Percentiles rank a stretch among this genome's conserved stretches.
Evolutionary conservation across 2,888 invertebrate genomes (phyloP).

Genomic region (Cryptus viduatorius): DNA sequence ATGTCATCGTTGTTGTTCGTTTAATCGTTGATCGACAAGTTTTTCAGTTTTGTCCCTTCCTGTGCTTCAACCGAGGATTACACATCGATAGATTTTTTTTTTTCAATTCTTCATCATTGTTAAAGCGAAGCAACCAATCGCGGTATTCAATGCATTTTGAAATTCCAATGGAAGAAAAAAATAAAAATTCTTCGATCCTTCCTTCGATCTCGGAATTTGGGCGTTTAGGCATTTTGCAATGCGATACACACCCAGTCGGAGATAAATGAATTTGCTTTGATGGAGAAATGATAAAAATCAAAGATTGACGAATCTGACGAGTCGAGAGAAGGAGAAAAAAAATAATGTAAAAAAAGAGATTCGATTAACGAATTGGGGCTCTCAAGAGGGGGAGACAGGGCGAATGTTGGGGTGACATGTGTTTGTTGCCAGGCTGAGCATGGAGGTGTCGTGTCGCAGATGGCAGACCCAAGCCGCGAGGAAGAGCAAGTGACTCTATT

Average conservation of each 20-base stretch:
- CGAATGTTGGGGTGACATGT: slow-evolving; percentile 83
- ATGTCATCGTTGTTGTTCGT: slow-evolving; percentile 10
- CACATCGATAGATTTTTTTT: not conserved
- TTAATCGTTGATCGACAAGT: slow-evolving; percentile 32
- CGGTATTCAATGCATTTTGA: no score
- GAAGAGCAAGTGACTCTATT: slow-evolving; percentile 98
- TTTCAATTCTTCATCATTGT: no score
- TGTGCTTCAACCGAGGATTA: not conserved
- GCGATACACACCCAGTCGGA: no score
- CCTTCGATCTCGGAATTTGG: no score
- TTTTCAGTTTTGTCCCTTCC: slow-evolving; percentile 35
- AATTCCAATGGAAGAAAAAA: not conserved
- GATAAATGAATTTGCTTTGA: no score
- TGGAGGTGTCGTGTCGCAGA: slow-evolving; percentile 92
- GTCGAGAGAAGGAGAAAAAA: slow-evolving; percentile 48
- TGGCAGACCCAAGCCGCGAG: slow-evolving; percentile 98
- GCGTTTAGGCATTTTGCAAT: no score
- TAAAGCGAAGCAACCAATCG: no score
- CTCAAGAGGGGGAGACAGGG: slow-evolving; percentile 78
- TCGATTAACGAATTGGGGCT: slow-evolving; percentile 63
- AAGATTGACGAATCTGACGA: slow-evolving; percentile 60
- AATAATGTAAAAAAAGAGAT: slow-evolving; percentile 52
- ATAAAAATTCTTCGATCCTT: not conserved
- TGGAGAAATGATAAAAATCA: slow-evolving; percentile 9
- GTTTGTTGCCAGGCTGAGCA: slow-evolving; percentile 91